These are phyloP conservation scores for Coelopa frigida DNA, from an alignment of 1,140 invertebrate species.

Conservation along the genomic window DNA sequence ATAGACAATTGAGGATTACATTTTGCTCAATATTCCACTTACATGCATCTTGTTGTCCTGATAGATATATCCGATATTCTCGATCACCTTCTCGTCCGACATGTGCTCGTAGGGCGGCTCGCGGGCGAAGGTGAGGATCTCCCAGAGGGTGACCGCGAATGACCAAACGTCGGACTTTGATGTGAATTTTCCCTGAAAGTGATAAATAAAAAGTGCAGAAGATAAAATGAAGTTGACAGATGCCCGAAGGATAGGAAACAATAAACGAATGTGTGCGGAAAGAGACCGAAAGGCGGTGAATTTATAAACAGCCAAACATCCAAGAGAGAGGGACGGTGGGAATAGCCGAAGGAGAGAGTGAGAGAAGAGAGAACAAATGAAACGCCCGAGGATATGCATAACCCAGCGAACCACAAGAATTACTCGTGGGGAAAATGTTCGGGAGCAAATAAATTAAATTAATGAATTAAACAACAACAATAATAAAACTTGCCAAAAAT, in stretches of 20 bases:
- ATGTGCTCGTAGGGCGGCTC: slow-evolving; percentile 76
- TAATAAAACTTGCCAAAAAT: too few relatives aligned
- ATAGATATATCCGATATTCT: slow-evolving; percentile 66
- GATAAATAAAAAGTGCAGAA: slow-evolving; percentile 4
- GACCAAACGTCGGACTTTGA: slow-evolving; percentile 84
- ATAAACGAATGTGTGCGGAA: too few relatives aligned
- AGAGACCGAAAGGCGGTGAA: too few relatives aligned
- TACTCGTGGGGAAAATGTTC: too few relatives aligned
- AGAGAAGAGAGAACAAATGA: too few relatives aligned
- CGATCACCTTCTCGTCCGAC: slow-evolving; percentile 70
- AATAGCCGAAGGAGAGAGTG: too few relatives aligned
- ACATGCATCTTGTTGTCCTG: slow-evolving; percentile 52
- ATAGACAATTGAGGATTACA: not conserved
- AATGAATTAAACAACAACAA: too few relatives aligned
- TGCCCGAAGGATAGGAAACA: not conserved
- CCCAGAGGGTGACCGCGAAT: slow-evolving; percentile 85
- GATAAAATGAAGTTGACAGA: slow-evolving; percentile 5
- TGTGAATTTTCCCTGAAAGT: slow-evolving; percentile 67
- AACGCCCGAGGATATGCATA: too few relatives aligned
- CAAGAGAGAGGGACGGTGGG: too few relatives aligned
- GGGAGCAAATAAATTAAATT: too few relatives aligned
- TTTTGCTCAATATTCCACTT: slow-evolving; percentile 18
- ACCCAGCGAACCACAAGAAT: too few relatives aligned
- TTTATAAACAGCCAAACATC: too few relatives aligned
- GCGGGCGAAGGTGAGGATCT: slow-evolving; percentile 76